Base-by-base conservation (phyloP, 2,797 vertebrate genomes). In the Sebastes itinus region DNA sequence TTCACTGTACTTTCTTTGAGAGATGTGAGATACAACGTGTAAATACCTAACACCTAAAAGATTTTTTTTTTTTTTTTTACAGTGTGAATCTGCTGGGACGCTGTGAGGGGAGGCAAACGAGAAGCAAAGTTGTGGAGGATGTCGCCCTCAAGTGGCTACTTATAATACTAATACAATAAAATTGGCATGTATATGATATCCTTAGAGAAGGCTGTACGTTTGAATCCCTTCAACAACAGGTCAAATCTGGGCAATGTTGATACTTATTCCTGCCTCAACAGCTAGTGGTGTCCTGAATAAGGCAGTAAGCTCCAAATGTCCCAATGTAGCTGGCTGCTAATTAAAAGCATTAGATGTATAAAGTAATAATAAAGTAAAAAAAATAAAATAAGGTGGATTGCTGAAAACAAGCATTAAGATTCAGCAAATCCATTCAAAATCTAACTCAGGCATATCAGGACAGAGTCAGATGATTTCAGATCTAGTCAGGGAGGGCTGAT, bases 121-220 rank as follows among this genome's bases (percentile, higher is more conserved):
- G 2, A 20, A 64, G 20, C 18, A 38, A 92, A 92, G 55, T 55
- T 56, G 67, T 91, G 90, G 91, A 81, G 84, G 72, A 85, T 86
- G 83, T 82, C 81, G 83, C 94, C 93, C 79, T 80, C 95, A 75
- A 66, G 93, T 94, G 95, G 90, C 68, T 10, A 14, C 14, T 77
- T 54, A 54, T 20, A 42, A 58, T 73, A 18, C 13, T 18, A 1
- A 18, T 20, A 18, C 25, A 52, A n/a, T 46, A 52, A 18, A 54
- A 69, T 13, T 25, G 4, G 0, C 7, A 61, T 33, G 23, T 38
- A 6, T 62, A 23, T 22, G 12, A 54, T 14, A 35, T 28, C 9
- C 3, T 60, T 4, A 35, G n/a, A 25, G 23, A 55, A 22, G 32
- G 23, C 6, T 42, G 22, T 3, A 73, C 0, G 55, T 54, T 20